These are phyloP conservation scores for Lycia hirtaria DNA, from an alignment of 2,888 invertebrate genomes.

Conservation along the genomic window DNA sequence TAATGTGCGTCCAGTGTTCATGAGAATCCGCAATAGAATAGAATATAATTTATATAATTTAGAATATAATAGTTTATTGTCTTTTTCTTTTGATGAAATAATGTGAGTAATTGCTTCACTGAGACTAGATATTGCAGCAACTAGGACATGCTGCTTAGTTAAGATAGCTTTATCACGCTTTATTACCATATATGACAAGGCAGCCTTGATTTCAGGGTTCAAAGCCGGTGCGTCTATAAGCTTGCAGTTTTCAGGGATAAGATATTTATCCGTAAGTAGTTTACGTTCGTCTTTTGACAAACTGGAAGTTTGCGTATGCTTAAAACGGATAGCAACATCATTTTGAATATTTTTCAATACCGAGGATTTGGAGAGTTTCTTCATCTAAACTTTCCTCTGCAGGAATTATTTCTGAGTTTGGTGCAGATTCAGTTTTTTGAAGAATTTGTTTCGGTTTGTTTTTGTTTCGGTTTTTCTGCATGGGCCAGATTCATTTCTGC, in stretches of 20 bases:
- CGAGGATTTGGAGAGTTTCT: background rate
- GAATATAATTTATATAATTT: too few relatives aligned
- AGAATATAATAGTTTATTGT: background rate
- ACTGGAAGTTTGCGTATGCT: background rate
- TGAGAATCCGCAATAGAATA: background rate
- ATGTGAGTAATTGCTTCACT: background rate
- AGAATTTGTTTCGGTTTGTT: too few relatives aligned
- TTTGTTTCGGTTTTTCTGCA: too few relatives aligned
- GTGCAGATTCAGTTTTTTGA: too few relatives aligned
- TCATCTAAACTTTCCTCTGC: background rate
- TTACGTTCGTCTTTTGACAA: background rate
- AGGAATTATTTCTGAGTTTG: too few relatives aligned
- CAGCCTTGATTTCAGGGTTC: background rate
- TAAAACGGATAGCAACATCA: background rate
- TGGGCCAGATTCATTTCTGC: too few relatives aligned
- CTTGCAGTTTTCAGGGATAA: background rate
- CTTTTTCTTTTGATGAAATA: background rate
- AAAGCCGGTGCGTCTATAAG: background rate
- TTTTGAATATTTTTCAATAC: background rate
- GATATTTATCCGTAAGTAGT: background rate
- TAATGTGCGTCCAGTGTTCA: background rate
- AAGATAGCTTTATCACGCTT: too few relatives aligned
- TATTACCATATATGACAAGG: too few relatives aligned
- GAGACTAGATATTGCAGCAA: too few relatives aligned
- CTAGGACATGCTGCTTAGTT: too few relatives aligned